phyloP scores from a whole-genome alignment of 2,797 vertebrate genomes.

The Rousettus madagascariensis region DNA sequence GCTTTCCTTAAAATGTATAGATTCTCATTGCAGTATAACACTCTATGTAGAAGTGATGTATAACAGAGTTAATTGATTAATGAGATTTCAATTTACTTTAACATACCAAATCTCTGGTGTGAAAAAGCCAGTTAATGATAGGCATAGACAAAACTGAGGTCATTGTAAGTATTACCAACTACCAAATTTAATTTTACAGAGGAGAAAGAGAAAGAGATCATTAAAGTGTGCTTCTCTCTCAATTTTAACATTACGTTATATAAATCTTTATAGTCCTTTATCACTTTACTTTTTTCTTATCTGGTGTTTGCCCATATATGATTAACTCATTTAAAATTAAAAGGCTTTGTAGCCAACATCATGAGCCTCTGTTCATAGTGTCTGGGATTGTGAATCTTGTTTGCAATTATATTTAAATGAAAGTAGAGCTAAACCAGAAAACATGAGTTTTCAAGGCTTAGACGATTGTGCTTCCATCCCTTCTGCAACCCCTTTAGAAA shows the following conservation, averaged over 20 bases:
- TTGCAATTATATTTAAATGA: slow-evolving; percentile 20
- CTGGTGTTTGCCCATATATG: not conserved
- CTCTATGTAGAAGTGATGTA: not conserved
- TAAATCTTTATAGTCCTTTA: not conserved
- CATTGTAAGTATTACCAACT: not conserved
- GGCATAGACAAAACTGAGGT: slow-evolving; percentile 34
- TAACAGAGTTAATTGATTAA: slow-evolving; percentile 43
- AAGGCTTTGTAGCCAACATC: not conserved
- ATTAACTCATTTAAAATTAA: slow-evolving; percentile 34
- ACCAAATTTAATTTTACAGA: slow-evolving; percentile 56
- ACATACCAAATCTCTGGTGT: slow-evolving; percentile 41
- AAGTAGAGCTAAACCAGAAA: not conserved
- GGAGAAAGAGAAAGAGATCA: slow-evolving; percentile 20
- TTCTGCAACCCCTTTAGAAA: not conserved
- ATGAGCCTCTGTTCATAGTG: not conserved
- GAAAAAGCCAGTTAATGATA: slow-evolving; percentile 53
- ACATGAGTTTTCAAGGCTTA: not conserved
- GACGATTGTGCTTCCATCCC: not conserved
- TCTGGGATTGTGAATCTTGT: not conserved
- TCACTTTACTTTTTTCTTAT: slow-evolving; percentile 20
- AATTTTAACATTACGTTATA: slow-evolving; percentile 27
- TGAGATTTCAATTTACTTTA: slow-evolving; percentile 57
- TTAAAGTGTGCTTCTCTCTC: not conserved
- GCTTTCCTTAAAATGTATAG: slow-evolving; percentile 22
- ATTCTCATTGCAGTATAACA: not conserved